Conservation (phyloP, 2,113 vertebrate genomes). For the Saccopteryx bilineata region DNA sequence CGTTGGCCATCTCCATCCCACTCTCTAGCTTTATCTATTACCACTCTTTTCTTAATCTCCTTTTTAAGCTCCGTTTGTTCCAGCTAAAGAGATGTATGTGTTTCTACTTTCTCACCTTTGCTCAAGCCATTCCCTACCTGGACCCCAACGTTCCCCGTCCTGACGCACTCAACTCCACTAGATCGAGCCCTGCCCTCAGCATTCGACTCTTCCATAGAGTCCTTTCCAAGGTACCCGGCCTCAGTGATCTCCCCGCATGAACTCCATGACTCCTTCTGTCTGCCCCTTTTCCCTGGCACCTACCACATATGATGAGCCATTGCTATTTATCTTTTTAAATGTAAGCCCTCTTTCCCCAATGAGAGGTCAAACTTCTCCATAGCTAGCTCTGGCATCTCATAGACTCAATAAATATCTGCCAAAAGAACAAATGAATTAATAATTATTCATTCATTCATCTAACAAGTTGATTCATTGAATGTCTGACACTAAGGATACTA, state of each 20-base stretch:
- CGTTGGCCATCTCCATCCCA: neutral
- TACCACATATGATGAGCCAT: neutral
- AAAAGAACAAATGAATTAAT: neutral
- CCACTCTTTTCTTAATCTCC: neutral
- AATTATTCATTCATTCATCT: neutral
- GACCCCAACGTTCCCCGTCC: neutral
- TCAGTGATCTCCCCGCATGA: neutral
- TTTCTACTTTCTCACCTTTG: neutral
- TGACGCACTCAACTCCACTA: neutral
- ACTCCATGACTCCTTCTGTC: neutral
- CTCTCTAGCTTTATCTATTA: neutral
- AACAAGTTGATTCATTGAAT: neutral
- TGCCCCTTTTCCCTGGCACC: neutral
- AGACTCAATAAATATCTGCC: neutral
- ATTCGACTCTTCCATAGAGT: neutral
- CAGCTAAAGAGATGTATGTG: constrained; percentile 22
- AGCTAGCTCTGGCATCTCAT: neutral
- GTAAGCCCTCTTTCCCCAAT: neutral
- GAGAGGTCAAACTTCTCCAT: neutral
- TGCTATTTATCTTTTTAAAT: constrained; percentile 11
- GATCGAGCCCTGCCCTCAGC: neutral
- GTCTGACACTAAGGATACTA: neutral
- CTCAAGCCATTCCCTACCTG: neutral
- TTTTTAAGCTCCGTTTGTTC: constrained; percentile 32
- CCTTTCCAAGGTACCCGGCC: neutral